Evolutionary conservation across 2,113 vertebrate genomes (phyloP), one percentile per base, ranked within the genome.

Genomic region (Sylvietta virens): DNA sequence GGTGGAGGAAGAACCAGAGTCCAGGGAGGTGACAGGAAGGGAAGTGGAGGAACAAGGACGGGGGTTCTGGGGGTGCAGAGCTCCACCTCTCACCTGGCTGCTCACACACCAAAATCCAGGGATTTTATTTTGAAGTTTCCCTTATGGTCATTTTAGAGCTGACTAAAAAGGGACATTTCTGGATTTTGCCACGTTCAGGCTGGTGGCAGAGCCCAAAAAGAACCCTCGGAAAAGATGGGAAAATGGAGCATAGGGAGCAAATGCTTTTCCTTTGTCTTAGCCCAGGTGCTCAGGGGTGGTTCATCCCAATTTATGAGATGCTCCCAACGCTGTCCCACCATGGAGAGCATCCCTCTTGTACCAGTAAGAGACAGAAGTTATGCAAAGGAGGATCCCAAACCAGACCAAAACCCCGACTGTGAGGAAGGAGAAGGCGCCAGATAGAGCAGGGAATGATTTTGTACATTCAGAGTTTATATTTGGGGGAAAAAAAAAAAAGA

Each of bases 381-480:
- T 6, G 13, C 18, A 23, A 54, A 77, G n/a, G 7, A 69, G 47
- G 66, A 37, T 23, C 66, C 62, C 77, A 57, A 67, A 51, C 22
- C 81, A 57, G 39, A 30, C 28, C 45, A 9, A 31, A 33, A 53
- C n/a, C 66, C 73, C 2, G 0, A 8, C 3, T 15, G 70, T 9
- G 24, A 84, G 40, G 77, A 65, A 80, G 30, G n/a, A 95, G 67
- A 82, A 66, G 8, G 61, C 9, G 0, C 58, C 66, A 71, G 57
- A 81, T n/a, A 11, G 1, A 92, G 20, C 61, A 81, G 78, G 54
- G 87, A 80, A 37, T 45, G 2, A 13, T 50, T 72, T 76, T 24
- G 33, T 86, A 93, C 94, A 89, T 95, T 95, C 87, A 92, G 37
- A 54, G 39, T 79, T 94, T 94, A 86, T 88, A 94, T 87, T 83